Evolutionary conservation across 2,797 vertebrate species (phyloP).

Genomic region (Microchirus variegatus): DNA sequence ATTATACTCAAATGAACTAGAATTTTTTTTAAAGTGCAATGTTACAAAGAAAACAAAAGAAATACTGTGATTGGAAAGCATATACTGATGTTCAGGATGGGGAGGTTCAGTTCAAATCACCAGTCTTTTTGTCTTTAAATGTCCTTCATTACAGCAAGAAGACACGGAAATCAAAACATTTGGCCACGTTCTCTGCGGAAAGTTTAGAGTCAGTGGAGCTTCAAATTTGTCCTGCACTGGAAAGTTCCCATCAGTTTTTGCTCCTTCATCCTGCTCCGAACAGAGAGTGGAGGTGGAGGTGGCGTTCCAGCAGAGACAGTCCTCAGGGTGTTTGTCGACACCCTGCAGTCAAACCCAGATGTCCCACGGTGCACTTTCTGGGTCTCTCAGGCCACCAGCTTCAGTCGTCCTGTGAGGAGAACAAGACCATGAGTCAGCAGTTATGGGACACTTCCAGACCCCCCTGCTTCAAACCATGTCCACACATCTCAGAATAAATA

Average conservation of each 20-base stretch:
- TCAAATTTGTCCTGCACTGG: neutral
- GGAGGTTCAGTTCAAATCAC: constrained; percentile 1
- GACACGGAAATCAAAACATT: neutral
- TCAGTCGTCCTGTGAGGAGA: constrained; percentile 76
- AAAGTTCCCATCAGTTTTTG: constrained; percentile 17
- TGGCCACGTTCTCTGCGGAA: neutral
- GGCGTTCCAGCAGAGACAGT: neutral
- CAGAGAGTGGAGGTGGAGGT: neutral
- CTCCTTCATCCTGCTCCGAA: neutral
- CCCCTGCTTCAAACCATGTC: constrained; percentile 27
- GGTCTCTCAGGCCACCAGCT: constrained; percentile 71
- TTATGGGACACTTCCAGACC: neutral
- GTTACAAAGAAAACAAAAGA: constrained; percentile 57
- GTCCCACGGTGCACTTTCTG: neutral
- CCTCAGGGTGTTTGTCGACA: constrained; percentile 28
- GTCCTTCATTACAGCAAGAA: constrained; percentile 8
- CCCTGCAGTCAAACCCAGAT: neutral
- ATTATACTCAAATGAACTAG: constrained; percentile 57
- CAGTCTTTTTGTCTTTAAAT: neutral
- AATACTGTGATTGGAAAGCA: constrained; percentile 73
- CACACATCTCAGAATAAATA: constrained; percentile 29
- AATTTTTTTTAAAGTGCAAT: constrained; percentile 80
- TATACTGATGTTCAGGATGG: constrained; percentile 31
- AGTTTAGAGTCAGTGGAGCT: neutral
- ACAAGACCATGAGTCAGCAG: neutral